Evolutionary conservation across 2,113 vertebrate genomes (phyloP), one percentile per base, ranked within the genome.

Genomic region (Rhinogobius similis): DNA sequence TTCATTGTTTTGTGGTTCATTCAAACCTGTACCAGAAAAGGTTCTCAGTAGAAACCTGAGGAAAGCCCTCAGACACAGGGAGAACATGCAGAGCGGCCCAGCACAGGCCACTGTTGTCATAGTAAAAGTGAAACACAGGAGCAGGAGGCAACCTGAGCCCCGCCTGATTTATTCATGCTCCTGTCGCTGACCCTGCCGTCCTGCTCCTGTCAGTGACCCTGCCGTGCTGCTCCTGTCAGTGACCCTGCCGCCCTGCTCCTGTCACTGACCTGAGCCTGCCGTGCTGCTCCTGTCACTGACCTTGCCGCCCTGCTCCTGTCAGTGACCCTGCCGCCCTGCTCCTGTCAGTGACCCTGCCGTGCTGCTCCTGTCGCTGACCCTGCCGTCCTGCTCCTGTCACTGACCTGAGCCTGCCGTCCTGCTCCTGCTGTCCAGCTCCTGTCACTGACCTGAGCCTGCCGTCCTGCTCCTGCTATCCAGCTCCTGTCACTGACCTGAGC

Each of bases 401-500:
- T 48, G 46, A n/a, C n/a, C n/a, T 44, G 14, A 16, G 13, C 43
- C 39, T 41, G 16, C 16, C 18, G 12, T 41, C 39, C 39, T 41
- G 39, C 39, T 16, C 39, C 10, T 41, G 10, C 10, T 36, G 32
- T 8, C 3, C 43, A 26, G 14, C 83, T 82, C 44, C 21, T 53
- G 50, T 12, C 21, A 23, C 48, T 23, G 48, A 5, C 43, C 43
- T 44, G 14, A 16, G 13, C 43, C 39, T 41, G 39, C 11, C 1
- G 10, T 41, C 39, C 39, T 41, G 39, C 39, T 74, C 73, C 62
- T 78, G 71, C 10, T 41, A 26, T 62, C 26, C 83, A 26, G 14
- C 83, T 82, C 44, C 84, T 87, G 21, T 81, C 65, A 82, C 70
- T 70, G 93, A 98, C 97, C 97, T 93, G 79, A 99, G 92, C 82